Evolutionary conservation across 2,797 vertebrate species (phyloP), one percentile per base, ranked within the genome.

Genomic region (Schizothorax lantsangensis): DNA sequence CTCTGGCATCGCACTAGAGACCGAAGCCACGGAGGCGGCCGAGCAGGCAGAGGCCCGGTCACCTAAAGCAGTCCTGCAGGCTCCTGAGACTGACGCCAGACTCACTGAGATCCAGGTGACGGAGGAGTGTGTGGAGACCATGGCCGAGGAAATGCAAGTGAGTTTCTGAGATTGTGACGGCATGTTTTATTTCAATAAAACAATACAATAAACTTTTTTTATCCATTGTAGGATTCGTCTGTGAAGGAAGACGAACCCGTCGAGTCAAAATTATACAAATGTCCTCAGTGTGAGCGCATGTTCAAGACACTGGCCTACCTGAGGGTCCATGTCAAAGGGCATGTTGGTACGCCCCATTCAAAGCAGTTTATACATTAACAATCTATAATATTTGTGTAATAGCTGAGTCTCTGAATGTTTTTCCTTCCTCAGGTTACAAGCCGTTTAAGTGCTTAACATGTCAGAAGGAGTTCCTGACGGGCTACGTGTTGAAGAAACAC

Each of bases 401-500:
- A n/a, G 5, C n/a, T 26, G 36, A 43, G 11, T 71, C 36, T 62
- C 71, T 77, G 11, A 52, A 9, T 73, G 9, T 80, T 45, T 26
- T 79, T n/a, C 83, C 49, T 57, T 21, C 57, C 1, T 2, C 90
- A 99, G 98, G 97, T 71, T 97, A 96, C 88, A 98, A 97, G 90
- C 97, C 97, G 0, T 99, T 98, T 75, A 95, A 94, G 74, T 99
- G 98, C 1, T 93, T 95, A 15, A 94, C 96, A 72, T 99, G 98
- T 75, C 96, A 97, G 82, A 99, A 98, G 86, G 97, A 98, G 91
- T 99, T 99, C 92, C 95, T 97, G 11, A 99, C 98, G 52, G 97
- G 97, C 88, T 99, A 99, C 91, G 91, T 99, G 91, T 95, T 99
- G 72, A 98, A 97, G 91, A 99, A 99, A 91, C 98, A 99, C 91